These are phyloP conservation scores for Propithecus deckenii DNA, from an alignment of 2,797 vertebrate genomes.

Conservation along the genomic window DNA sequence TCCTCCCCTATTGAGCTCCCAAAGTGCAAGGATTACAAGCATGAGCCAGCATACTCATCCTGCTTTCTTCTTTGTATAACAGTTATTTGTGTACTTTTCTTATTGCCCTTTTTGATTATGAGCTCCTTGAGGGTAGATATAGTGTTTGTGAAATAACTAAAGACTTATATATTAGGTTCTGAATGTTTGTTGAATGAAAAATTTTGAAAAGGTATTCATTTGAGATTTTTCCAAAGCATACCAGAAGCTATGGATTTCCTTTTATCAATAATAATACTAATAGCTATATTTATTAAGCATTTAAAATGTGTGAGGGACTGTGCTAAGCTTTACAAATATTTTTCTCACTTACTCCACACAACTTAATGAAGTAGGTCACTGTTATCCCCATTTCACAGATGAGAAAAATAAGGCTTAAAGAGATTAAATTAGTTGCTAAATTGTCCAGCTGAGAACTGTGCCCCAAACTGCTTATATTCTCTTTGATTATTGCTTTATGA, in stretches of 20 bases:
- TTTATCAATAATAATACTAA: slow-evolving; percentile 2
- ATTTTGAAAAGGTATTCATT: background rate
- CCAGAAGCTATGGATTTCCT: background rate
- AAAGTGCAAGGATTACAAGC: background rate
- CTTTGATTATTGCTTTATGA: slow-evolving; percentile 5
- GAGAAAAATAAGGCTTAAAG: background rate
- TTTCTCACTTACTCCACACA: background rate
- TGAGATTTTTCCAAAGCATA: background rate
- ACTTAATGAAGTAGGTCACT: background rate
- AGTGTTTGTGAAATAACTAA: background rate
- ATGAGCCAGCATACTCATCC: background rate
- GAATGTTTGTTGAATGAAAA: slow-evolving; percentile 4
- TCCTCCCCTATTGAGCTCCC: background rate
- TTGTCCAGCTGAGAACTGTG: background rate
- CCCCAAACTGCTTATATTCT: background rate
- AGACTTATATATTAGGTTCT: background rate
- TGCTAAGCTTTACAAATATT: background rate
- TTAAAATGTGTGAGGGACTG: background rate
- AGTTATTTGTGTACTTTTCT: background rate
- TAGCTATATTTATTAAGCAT: background rate
- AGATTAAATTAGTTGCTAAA: background rate
- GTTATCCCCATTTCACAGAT: background rate
- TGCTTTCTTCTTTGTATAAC: background rate
- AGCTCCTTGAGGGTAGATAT: background rate
- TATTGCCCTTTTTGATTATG: background rate